Base-by-base conservation (phyloP, 2,888 invertebrate species). In the Erebia ligea region DNA sequence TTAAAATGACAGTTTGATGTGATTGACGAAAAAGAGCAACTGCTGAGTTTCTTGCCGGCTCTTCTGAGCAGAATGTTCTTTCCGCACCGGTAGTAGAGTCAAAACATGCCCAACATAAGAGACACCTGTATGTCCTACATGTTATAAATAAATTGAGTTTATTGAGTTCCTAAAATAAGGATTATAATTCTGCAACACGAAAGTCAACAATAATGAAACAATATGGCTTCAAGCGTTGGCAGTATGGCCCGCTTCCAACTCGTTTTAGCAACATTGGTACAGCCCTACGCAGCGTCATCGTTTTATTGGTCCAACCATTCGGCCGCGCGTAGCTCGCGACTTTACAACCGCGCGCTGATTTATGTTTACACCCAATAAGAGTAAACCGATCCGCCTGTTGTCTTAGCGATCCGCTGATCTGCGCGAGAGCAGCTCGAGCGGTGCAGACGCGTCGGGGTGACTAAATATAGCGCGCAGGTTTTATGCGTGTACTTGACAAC, bases 381-480 rank as follows among this genome's bases (percentile, higher is more conserved):
- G 25, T 13, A 25, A 57, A 13, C 56, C 56, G 40, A 57, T 10
- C n/a, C 58, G 40, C 40, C 57, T 11, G 56, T 56, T 21, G 21
- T 19, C 57, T 57, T 8, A 13, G 57, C 57, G 8, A 8, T 34
- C 34, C 57, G 13, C 57, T 13, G 57, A 13, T 21, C 21, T 13
- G 11, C 6, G 50, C 50, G n/a, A 4, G 5, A 1, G 21, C 56
- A 21, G 56, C 13, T 25, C 21, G 6, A 5, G 57, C 57, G 34
- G 15, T 17, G 3, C 17, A 2, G 52, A 52, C 54, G 19, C 54
- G 19, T 56, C 56, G 11, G 13, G 10, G 11, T 3, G 19, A 6
- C 56, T 57, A 57, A 57, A 11, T 57, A 57, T 57, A 57, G 21
- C 50, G 15, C 19, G 19, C 15, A 54, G 6, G 54, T 54, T 54